Conservation (phyloP, 2,888 invertebrate genomes). For the Bombylius discolor region DNA sequence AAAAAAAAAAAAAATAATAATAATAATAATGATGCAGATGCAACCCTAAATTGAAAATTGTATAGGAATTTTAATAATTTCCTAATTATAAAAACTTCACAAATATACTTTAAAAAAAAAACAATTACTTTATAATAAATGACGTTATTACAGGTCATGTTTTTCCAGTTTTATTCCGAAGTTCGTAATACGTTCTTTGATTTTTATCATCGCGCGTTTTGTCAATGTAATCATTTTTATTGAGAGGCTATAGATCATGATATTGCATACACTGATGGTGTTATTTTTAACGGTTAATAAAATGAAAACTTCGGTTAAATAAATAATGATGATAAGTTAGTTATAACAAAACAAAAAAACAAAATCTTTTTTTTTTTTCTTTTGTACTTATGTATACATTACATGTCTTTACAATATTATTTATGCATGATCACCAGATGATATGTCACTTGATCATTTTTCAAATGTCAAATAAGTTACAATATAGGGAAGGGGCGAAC, state of each 20-base stretch:
- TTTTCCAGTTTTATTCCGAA: too few species aligned
- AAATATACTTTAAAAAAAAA: not conserved
- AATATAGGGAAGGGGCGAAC: constrained; percentile 4
- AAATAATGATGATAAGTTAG: not conserved
- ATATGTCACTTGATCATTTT: constrained; percentile 14
- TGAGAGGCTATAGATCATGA: not conserved
- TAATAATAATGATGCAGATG: too few species aligned
- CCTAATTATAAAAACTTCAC: constrained; percentile 7
- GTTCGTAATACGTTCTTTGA: too few species aligned
- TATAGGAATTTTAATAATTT: constrained; percentile 12
- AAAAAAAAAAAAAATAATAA: too few species aligned
- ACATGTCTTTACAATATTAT: not conserved
- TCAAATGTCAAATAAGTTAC: constrained; percentile 11
- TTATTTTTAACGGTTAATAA: constrained; percentile 3
- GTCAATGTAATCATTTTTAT: not conserved
- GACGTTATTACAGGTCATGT: too few species aligned
- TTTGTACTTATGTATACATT: not conserved
- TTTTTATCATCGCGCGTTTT: too few species aligned
- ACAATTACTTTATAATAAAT: too few species aligned
- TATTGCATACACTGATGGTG: not conserved
- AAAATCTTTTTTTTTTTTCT: not conserved
- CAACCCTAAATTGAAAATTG: too few species aligned
- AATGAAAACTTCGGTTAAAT: not conserved
- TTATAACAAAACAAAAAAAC: not conserved
- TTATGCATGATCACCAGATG: constrained; percentile 8